Evolutionary conservation across 2,113 vertebrate species (phyloP), one percentile per base, ranked within the genome.

Genomic region (Engystomops pustulosus): DNA sequence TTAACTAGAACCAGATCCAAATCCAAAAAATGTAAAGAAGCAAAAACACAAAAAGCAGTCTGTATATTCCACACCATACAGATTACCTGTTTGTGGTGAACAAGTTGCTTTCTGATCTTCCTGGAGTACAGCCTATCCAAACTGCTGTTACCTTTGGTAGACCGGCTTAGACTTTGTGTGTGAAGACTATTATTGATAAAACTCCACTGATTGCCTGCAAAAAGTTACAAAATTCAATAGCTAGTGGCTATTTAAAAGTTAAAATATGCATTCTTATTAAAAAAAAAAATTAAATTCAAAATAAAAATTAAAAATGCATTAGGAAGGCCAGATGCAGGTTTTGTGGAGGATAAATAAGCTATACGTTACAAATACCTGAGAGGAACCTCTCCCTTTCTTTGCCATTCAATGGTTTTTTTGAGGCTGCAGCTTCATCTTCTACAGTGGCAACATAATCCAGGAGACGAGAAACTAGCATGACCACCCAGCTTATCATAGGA

Each of bases 401-500:
- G 82, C 96, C 94, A 87, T 93, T 96, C 55, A 99, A 92, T 88
- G 96, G 94, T 87, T 99, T 99, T 92, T 99, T 99, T 77, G 94
- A 93, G 67, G 95, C 93, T 27, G 95, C 91, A 68, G 96, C 96
- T 91, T 99, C 98, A 85, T 99, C 98, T 93, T 99, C 98, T 69
- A 97, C 96, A 70, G 95, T 99, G 88, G 97, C 95, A 53, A 99
- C 98, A 15, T 98, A 99, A 91, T 99, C 97, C 87, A 99, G 86
- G 27, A 99, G 92, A 70, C 98, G 95, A 79, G 98, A 99, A 70
- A 99, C 96, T 89, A 99, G 89, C 98, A 99, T 99, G 85, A 99
- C 97, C 60, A 99, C 97, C 98, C 98, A 99, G 87, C 98, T 99
- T 90, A 99, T 96, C 97, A 99, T 98, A 34, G 98, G 98, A 88